Percentiles rank a stretch among this genome's conserved stretches.
These are phyloP conservation scores for Bucorvus abyssinicus DNA, from an alignment of 2,797 vertebrate species.

Conservation along the genomic window DNA sequence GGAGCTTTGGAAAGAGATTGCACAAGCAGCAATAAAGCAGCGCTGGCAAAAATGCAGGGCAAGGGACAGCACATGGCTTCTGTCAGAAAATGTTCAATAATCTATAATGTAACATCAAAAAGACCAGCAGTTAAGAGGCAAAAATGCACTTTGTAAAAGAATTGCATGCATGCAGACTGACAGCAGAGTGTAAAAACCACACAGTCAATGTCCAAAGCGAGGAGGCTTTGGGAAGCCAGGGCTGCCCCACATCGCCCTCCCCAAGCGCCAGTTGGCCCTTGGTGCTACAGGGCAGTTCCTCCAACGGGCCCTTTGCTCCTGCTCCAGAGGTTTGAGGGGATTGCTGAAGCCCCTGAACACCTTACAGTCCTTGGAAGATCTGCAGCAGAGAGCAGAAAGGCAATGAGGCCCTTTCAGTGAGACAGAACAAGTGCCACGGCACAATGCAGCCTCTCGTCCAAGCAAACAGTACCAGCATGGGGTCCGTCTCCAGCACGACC, in stretches of 20 bases:
- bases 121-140: neutral
- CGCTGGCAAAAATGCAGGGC: neutral
- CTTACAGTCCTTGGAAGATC: neutral
- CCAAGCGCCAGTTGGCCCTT: no score
- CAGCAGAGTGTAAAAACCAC: neutral
- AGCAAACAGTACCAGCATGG: neutral
- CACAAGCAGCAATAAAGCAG: conserved; percentile 32
- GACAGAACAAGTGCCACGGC: neutral
- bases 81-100: neutral
- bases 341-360: neutral
- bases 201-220: neutral
- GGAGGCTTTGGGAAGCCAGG: neutral
- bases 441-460: neutral
- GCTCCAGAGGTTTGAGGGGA: neutral
- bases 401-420: neutral
- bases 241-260: neutral
- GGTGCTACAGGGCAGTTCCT: neutral
- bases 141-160: neutral
- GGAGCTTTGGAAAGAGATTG: conserved; percentile 56
- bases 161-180: neutral
- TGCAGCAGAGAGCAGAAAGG: neutral
- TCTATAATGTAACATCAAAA: neutral
- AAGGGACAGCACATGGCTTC: neutral
- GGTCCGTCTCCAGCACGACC: neutral
- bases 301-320: neutral